Base-by-base conservation (phyloP, 2,797 vertebrate genomes). In the Pantherophis vulpinus region DNA sequence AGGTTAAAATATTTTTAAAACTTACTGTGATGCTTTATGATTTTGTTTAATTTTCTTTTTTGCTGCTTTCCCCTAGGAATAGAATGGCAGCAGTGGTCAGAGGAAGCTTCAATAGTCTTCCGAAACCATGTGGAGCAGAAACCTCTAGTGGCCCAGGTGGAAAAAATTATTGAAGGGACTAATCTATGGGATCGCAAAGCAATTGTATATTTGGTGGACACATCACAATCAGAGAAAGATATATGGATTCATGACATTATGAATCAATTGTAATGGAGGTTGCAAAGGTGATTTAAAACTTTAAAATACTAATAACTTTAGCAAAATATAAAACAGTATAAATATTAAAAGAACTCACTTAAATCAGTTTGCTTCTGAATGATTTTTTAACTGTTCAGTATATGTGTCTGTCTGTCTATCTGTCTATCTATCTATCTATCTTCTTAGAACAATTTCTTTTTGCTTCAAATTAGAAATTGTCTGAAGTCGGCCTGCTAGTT, bases 191-290 rank as follows among this genome's bases (percentile, higher is more conserved):
- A 98, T 92, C 96, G 97, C 94, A 98, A 97, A 96, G 95, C 98
- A 70, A 98, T 98, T 0, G 98, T 98, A 59, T 99, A 98, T 94
- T 98, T 99, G 10, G 99, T 99, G 96, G 99, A 99, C 97, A 99
- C 99, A 0, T 96, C 98, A 0, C 83, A 97, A 93, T 98, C 98
- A 42, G 97, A 98, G 55, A 97, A 95, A 2, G 99, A 99, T 93
- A 89, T 98, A 91, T 99, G 99, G 99, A 98, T 99, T 97, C 99
- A 99, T 97, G 98, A 98, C 94, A 97, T 99, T 94, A 98, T 99
- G 98, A 98, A 97, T 4, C 98, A 99, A 98, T 90, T 95, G 97
- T 74, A 93, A 47, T 97, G 55, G 97, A 98, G 94, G 96, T 98
- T 96, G 97, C 97, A 70, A 97, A 97, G 94, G 89, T 94, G 95